phyloP scores from a whole-genome alignment of 2,797 vertebrate genomes.

The Takifugu ocellatus region DNA sequence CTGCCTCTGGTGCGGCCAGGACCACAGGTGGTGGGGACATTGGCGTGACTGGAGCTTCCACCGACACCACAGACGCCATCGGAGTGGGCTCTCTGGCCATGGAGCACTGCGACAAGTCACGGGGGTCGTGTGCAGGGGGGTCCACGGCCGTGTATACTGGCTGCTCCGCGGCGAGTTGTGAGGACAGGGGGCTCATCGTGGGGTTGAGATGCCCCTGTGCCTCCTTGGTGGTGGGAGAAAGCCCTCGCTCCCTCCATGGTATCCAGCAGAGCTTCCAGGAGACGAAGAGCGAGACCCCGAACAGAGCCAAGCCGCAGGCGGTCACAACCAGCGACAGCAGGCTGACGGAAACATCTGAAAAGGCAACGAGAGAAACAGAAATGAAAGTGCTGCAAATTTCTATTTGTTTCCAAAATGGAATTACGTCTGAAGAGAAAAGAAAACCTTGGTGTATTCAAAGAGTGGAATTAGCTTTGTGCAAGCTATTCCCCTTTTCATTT shows the following conservation, averaged over 20 bases:
- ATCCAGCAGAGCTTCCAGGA: slow-evolving; percentile 99
- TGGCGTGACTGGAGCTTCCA: slow-evolving; percentile 77
- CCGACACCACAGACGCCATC: slow-evolving; percentile 83
- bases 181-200: slow-evolving; percentile 57
- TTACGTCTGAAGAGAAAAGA: no score
- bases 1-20: slow-evolving; percentile 81
- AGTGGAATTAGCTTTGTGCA: slow-evolving; percentile 4
- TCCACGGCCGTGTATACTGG: slow-evolving; percentile 88
- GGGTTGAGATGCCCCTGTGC: slow-evolving; percentile 72
- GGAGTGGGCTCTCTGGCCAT: slow-evolving; percentile 81
- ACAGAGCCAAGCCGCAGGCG: slow-evolving; percentile 93
- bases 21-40: slow-evolving; percentile 76
- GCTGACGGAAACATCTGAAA: slow-evolving; percentile 93
- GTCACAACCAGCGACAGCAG: slow-evolving; percentile 93
- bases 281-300: slow-evolving; percentile 95
- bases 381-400: not conserved
- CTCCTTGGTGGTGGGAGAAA: slow-evolving; percentile 85
- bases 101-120: slow-evolving; percentile 78
- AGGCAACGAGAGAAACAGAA: slow-evolving; percentile 12
- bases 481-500: slow-evolving; percentile 17
- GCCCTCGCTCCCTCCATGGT: slow-evolving; percentile 91
- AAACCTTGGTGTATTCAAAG: slow-evolving; percentile 22
- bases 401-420: no score
- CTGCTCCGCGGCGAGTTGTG: slow-evolving; percentile 74
- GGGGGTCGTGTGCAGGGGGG: slow-evolving; percentile 79